Percentiles rank a stretch among this genome's conserved stretches.
Evolutionary conservation across 2,797 vertebrate species (phyloP).

Genomic region (Anguilla anguilla): DNA sequence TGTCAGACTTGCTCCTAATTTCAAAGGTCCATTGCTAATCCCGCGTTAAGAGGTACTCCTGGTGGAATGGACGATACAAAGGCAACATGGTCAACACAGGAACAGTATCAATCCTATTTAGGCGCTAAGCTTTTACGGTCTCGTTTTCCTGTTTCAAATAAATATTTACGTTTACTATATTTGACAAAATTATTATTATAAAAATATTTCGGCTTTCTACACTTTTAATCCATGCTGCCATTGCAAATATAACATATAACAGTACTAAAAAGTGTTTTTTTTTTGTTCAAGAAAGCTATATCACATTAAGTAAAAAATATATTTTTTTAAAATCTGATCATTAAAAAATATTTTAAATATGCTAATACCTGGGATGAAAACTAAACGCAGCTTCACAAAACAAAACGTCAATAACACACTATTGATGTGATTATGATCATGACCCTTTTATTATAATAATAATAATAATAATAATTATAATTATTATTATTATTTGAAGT

Average conservation of each 20-base stretch:
- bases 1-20: constrained; percentile 96
- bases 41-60: constrained; percentile 59
- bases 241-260: background rate
- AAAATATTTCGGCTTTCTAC: constrained; percentile 72
- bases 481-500: background rate
- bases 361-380: too few species aligned
- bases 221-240: background rate
- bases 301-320: too few species aligned
- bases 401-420: too few species aligned
- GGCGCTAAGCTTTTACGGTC: constrained; percentile 73
- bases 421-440: too few species aligned
- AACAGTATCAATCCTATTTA: constrained; percentile 69
- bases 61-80: constrained; percentile 60
- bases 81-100: background rate
- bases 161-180: constrained; percentile 65
- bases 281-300: too few species aligned
- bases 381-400: too few species aligned
- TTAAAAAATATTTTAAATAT: too few species aligned
- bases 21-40: constrained; percentile 67
- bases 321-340: too few species aligned
- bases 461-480: too few species aligned
- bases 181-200: constrained; percentile 78
- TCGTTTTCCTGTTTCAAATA: constrained; percentile 75
- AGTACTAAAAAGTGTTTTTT: too few species aligned
- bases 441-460: too few species aligned